Base-by-base conservation (phyloP, 2,797 vertebrate genomes). In the Chelidonichthys spinosus region DNA sequence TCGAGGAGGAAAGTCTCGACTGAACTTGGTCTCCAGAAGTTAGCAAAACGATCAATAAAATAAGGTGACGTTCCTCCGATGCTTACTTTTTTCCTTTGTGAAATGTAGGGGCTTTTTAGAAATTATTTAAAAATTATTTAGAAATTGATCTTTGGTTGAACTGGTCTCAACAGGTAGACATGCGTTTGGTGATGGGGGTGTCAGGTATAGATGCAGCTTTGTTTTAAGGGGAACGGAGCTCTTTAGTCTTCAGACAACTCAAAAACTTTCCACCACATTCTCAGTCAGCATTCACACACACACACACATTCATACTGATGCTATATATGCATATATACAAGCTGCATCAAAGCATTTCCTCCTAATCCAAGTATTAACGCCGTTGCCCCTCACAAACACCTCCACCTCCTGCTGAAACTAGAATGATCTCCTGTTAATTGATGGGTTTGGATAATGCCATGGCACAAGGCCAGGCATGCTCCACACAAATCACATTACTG, bases 401-500 rank as follows among this genome's bases (percentile, higher is more conserved):
- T 71, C 65, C 79, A 39, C 64, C 76, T 67, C 60, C 63, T 25
- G 63, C 54, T 68, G 43, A 76, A 80, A 78, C 66, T 56, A 63
- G 67, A 87, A 86, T 82, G 73, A 82, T 78, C 52, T 66, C 43
- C 55, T 61, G 63, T 80, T 89, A 90, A 89, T 84, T 85, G 83
- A 92, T 85, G 76, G 68, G 35, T 74, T 81, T 70, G 76, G 80
- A 87, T 91, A 89, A 91, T 85, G 83, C 61, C 84, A 78, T 68
- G 79, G 79, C 83, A 81, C 56, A 49, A 88, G 77, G 79, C 77
- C 86, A 84, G 42, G 35, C 77, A 56, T 71, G 50, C 73, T 25
- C 52, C 37, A 66, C 63, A 70, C 84, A 87, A 83, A 87, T 90
- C 73, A 82, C 64, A 76, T 80, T 69, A 76, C 74, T 52, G 69